Evolutionary conservation across 2,888 invertebrate genomes (phyloP), one percentile per base, ranked within the genome.

Genomic region (Cantharis rufa): DNA sequence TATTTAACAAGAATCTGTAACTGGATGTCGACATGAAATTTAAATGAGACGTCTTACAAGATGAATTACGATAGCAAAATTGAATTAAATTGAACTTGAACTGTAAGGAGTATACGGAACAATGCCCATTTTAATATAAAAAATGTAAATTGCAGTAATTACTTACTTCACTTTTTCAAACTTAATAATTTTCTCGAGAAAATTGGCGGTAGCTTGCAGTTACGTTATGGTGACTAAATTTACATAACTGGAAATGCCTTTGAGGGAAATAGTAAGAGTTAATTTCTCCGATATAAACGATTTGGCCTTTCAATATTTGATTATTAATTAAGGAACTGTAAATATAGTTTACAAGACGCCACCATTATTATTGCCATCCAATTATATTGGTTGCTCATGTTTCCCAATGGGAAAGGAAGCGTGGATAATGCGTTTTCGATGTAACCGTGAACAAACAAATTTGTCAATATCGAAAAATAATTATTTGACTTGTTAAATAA

Each of bases 321-420:
- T 64, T 70, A 74, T 70, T 70, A 74, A 70, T 62, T 70, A 74
- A 61, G 62, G 64, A 74, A 70, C 70, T 64, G 74, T 70, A 70
- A 70, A 74, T 64, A 70, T 32, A 32, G 70, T 74, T 74, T n/a
- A 9, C n/a, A 48, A 7, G 48, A 48, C 5, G 48, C n/a, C 48
- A n/a, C 48, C 48, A n/a, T 5, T 5, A 18, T 18, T 18, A 21
- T 48, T n/a, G 32, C n/a, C 32, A n/a, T 48, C 1, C n/a, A 48
- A 48, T 48, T 48, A n/a, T n/a, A n/a, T 13, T 48, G n/a, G 48
- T 48, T 48, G 48, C n/a, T 48, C 24, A 24, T 24, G n/a, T 48
- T 48, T 48, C 32, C 48, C 48, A 48, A 48, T 48, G 10, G 48
- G 48, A 48, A 48, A n/a, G 48, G n/a, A n/a, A 48, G 48, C n/a